Percentiles rank a stretch among this genome's conserved stretches.
Evolutionary conservation across 2,113 vertebrate genomes (phyloP).

Genomic region (Danionella cerebrum): DNA sequence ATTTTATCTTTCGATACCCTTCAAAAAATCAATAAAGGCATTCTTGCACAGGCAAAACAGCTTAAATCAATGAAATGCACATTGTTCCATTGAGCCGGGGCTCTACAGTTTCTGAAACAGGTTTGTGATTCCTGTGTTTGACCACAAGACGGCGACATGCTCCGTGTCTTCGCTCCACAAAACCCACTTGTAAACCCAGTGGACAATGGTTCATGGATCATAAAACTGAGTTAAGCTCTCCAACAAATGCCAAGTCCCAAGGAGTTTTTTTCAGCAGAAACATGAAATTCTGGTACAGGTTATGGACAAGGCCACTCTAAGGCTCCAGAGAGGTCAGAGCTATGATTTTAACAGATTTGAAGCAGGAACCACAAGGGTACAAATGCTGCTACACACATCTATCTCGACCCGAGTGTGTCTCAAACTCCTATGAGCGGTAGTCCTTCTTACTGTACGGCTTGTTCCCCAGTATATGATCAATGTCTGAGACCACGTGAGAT

Average conservation of each 20-base stretch:
- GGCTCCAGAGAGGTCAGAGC: slow-evolving; percentile 17
- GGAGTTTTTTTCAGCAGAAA: background rate
- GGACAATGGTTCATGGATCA: background rate
- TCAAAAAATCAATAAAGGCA: slow-evolving; percentile 36
- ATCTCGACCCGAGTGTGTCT: slow-evolving; percentile 20
- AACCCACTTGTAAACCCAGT: background rate
- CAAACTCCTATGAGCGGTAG: slow-evolving; percentile 76
- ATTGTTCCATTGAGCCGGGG: background rate
- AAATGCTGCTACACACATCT: slow-evolving; percentile 14
- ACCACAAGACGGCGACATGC: slow-evolving; percentile 46
- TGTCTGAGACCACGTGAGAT: slow-evolving; percentile 85
- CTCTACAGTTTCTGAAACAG: slow-evolving; percentile 21
- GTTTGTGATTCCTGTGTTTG: slow-evolving; percentile 31
- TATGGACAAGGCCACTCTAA: background rate
- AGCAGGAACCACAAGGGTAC: slow-evolving; percentile 1
- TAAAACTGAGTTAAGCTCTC: background rate
- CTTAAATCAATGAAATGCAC: slow-evolving; percentile 19
- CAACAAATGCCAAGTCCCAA: background rate
- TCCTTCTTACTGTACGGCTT: slow-evolving; percentile 95
- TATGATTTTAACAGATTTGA: background rate
- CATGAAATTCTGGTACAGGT: background rate
- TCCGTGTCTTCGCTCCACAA: slow-evolving; percentile 9
- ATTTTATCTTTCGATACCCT: slow-evolving; percentile 2
- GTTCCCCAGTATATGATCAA: slow-evolving; percentile 93
- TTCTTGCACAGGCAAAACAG: slow-evolving; percentile 44